A percentile compares a stretch with the other conserved stretches of the same genome.
Evolutionary conservation across 35 echinoderm and acorn worm genomes (phyloP).

Genomic region (Hemicentrotus pulcherrimus): DNA sequence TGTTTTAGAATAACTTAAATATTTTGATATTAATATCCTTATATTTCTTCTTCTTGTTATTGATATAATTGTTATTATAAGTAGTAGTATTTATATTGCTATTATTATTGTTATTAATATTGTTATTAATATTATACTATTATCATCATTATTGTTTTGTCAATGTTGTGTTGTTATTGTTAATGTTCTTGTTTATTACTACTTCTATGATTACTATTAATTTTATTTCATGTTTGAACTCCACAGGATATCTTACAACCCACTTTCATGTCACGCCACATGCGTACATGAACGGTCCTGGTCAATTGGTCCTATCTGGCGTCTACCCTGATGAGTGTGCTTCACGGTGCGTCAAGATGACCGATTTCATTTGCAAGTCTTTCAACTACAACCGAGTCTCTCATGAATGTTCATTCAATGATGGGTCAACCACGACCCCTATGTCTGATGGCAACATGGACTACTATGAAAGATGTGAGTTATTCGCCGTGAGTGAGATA

Average conservation of each 20-base stretch:
- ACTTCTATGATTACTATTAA: neutral
- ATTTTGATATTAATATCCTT: neutral
- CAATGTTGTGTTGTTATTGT: too few relatives aligned
- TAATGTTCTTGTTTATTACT: too few relatives aligned
- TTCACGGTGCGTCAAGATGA: constrained; percentile 69
- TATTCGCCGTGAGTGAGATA: neutral
- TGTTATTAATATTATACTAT: too few relatives aligned
- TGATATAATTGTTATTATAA: too few relatives aligned
- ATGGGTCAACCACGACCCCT: constrained; percentile 25
- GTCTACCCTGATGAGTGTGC: constrained; percentile 90
- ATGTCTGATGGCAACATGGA: constrained; percentile 31
- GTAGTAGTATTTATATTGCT: too few relatives aligned
- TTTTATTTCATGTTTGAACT: neutral
- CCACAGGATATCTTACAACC: constrained; percentile 69
- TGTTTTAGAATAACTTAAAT: neutral
- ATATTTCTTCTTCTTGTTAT: too few relatives aligned
- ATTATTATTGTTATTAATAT: too few relatives aligned
- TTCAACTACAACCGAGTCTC: constrained; percentile 80
- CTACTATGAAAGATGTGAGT: constrained; percentile 40
- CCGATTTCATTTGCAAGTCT: constrained; percentile 68
- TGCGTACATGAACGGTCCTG: constrained; percentile 51
- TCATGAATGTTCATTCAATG: constrained; percentile 68
- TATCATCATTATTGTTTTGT: neutral
- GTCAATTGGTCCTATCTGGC: constrained; percentile 55
- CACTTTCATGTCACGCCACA: constrained; percentile 70